Percentiles rank a stretch among this genome's conserved stretches.
Conservation (phyloP, 2,113 vertebrate species). For the Eulacestoma nigropectus region DNA sequence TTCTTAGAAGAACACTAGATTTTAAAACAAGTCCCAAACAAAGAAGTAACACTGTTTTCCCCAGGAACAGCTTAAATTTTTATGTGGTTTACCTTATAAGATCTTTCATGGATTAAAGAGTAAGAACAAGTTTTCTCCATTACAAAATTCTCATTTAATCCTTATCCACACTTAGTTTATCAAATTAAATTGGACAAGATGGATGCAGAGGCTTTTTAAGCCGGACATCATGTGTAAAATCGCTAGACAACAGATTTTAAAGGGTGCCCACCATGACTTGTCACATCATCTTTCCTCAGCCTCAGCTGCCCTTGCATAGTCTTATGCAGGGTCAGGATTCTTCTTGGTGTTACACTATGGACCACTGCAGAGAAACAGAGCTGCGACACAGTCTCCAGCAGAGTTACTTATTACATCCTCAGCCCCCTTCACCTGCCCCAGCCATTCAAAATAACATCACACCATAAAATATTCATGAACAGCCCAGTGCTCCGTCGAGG, state of each 20-base stretch:
- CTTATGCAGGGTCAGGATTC: slow-evolving; percentile 88
- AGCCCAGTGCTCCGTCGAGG: slow-evolving; percentile 72
- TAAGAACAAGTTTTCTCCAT: slow-evolving; percentile 76
- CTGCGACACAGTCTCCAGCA: slow-evolving; percentile 96
- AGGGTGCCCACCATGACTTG: slow-evolving; percentile 88
- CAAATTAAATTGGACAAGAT: slow-evolving; percentile 97
- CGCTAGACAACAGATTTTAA: slow-evolving; percentile 95
- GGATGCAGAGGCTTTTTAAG: slow-evolving; percentile 88
- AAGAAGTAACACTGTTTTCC: neutral
- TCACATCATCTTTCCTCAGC: slow-evolving; percentile 87
- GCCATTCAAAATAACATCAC: slow-evolving; percentile 97
- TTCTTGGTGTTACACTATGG: slow-evolving; percentile 90
- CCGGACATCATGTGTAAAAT: slow-evolving; percentile 97
- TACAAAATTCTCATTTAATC: slow-evolving; percentile 98
- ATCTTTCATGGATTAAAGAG: slow-evolving; percentile 76
- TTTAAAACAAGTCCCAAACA: neutral
- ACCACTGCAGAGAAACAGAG: slow-evolving; percentile 91
- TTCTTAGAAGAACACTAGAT: neutral
- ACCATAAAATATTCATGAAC: slow-evolving; percentile 99
- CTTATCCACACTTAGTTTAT: slow-evolving; percentile 97
- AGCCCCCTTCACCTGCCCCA: slow-evolving; percentile 90
- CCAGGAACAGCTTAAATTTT: slow-evolving; percentile 48
- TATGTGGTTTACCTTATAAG: slow-evolving; percentile 59
- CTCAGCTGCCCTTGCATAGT: slow-evolving; percentile 77
- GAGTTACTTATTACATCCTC: slow-evolving; percentile 92